Evolutionary conservation across 2,113 vertebrate genomes (phyloP).

Genomic region (Scortum barcoo): DNA sequence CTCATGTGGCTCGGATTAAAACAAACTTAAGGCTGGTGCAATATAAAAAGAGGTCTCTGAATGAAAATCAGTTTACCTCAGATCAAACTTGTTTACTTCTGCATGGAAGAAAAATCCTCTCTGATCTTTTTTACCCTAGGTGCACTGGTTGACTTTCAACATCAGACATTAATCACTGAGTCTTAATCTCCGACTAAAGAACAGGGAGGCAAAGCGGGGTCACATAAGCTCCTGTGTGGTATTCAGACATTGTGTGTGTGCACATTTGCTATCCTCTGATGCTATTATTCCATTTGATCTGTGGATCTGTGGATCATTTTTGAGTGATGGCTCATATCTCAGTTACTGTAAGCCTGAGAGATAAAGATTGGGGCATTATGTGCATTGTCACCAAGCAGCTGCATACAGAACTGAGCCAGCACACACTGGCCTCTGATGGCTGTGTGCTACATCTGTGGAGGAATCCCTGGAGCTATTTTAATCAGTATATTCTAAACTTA

Average conservation of each 20-base stretch:
- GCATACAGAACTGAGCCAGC: constrained; percentile 32
- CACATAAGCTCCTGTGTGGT: constrained; percentile 32
- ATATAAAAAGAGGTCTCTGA: constrained; percentile 53
- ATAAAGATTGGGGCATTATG: constrained; percentile 52
- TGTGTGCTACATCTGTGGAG: not conserved
- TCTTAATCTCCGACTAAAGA: constrained; percentile 57
- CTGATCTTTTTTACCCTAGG: constrained; percentile 56
- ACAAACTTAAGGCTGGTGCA: constrained; percentile 45
- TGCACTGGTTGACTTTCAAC: constrained; percentile 50
- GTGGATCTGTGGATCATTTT: constrained; percentile 64
- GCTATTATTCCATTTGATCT: constrained; percentile 66
- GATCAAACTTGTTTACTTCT: constrained; percentile 61
- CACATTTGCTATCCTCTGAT: constrained; percentile 43
- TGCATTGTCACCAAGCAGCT: constrained; percentile 12
- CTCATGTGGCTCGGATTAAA: constrained; percentile 70
- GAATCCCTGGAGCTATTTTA: not conserved
- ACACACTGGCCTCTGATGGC: not conserved
- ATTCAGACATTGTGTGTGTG: constrained; percentile 28
- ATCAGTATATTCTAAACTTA: not conserved
- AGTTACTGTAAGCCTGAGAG: constrained; percentile 44
- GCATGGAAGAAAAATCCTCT: constrained; percentile 42
- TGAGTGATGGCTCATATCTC: constrained; percentile 58
- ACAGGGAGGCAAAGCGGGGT: constrained; percentile 41
- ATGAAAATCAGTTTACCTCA: constrained; percentile 59
- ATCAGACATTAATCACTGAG: constrained; percentile 61